These are phyloP conservation scores for Microtus pennsylvanicus DNA, from an alignment of 2,113 vertebrate species.

Conservation along the genomic window DNA sequence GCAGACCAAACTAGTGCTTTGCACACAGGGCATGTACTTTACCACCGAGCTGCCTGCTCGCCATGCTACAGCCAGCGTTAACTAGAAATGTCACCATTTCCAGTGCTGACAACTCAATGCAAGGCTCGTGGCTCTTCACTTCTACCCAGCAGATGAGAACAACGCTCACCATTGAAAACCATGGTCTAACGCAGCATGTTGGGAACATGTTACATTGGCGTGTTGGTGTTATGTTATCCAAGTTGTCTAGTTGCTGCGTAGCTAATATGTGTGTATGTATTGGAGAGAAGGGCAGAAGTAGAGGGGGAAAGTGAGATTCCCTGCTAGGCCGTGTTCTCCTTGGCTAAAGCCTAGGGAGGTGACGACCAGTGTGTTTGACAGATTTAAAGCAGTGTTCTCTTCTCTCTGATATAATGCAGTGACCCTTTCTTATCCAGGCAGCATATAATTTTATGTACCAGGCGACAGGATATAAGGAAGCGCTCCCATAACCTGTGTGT, in stretches of 20 bases:
- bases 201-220: neutral
- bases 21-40: neutral
- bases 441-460: conserved; percentile 26
- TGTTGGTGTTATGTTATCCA: neutral
- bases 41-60: neutral
- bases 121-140: neutral
- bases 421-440: conserved; percentile 3
- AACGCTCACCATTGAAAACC: neutral
- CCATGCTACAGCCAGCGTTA: neutral
- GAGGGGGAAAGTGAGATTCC: neutral
- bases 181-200: neutral
- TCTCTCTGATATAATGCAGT: neutral
- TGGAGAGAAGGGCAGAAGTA: too few relatives aligned
- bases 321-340: neutral
- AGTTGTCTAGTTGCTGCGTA: neutral
- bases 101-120: neutral
- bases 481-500: conserved; percentile 14
- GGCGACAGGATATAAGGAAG: conserved; percentile 36
- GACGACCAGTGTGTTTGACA: neutral
- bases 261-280: neutral
- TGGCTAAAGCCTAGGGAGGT: neutral
- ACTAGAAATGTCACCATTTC: neutral
- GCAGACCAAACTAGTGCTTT: neutral
- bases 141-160: neutral
- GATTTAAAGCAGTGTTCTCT: neutral